A percentile compares a stretch with the other conserved stretches of the same genome.
phyloP scores from a whole-genome alignment of 2,888 invertebrate species.

The Dicyrtomina minuta region DNA sequence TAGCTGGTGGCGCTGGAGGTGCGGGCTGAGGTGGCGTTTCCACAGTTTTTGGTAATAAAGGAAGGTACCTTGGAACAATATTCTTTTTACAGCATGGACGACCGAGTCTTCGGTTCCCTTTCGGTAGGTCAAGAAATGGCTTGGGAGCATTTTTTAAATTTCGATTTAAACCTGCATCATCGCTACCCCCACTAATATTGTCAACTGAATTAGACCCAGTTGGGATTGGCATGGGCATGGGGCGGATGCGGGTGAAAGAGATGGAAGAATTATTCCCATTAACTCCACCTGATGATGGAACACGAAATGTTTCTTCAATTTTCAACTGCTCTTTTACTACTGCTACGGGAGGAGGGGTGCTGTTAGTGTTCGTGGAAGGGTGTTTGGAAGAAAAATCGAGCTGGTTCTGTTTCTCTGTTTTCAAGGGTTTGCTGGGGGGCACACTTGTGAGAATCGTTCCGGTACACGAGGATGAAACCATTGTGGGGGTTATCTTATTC shows the following conservation, averaged over 20 bases:
- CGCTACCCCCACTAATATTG: background rate
- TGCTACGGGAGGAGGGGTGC: background rate
- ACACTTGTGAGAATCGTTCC: slow-evolving; percentile 22
- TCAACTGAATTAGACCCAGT: background rate
- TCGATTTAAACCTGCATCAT: background rate
- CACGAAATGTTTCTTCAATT: slow-evolving; percentile 23
- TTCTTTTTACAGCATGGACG: slow-evolving; percentile 63
- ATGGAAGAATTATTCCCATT: background rate
- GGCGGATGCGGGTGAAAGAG: slow-evolving; percentile 6
- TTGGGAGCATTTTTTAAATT: slow-evolving; percentile 42
- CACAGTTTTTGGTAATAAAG: slow-evolving; percentile 63
- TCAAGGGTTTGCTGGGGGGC: background rate
- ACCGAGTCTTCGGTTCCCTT: slow-evolving; percentile 56
- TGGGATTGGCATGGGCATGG: too few species aligned
- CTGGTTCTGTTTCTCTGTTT: background rate
- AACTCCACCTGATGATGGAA: slow-evolving; percentile 3
- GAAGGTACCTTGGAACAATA: slow-evolving; percentile 68
- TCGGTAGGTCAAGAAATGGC: slow-evolving; percentile 51
- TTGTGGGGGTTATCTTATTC: slow-evolving; percentile 30
- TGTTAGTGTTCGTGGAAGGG: background rate
- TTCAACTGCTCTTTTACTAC: background rate
- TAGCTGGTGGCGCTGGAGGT: background rate
- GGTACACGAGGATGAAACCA: slow-evolving; percentile 25
- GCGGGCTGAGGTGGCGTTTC: background rate
- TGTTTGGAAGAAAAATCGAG: too few species aligned